Conservation (phyloP, 1,140 invertebrate species). For the Drosophila pectinifera region DNA sequence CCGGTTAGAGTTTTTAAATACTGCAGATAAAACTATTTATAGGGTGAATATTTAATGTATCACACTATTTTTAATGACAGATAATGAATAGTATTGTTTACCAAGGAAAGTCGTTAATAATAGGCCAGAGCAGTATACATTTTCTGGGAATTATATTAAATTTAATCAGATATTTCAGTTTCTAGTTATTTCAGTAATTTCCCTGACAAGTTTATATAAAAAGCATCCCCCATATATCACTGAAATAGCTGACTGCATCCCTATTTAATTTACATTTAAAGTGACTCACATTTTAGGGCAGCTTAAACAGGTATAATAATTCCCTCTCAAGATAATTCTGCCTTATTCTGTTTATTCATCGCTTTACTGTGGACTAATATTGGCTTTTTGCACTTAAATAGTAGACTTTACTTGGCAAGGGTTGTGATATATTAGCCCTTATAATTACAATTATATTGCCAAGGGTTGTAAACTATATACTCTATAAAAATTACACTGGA, state of each 20-base stretch:
- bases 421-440: not conserved
- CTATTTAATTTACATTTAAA: not conserved
- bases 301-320: not conserved
- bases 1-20: not conserved
- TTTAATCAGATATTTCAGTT: too few relatives aligned
- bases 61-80: not conserved
- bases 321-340: not conserved
- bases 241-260: too few relatives aligned
- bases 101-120: too few relatives aligned
- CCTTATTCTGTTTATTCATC: not conserved
- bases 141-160: too few relatives aligned
- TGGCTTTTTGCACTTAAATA: not conserved
- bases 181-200: too few relatives aligned
- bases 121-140: not conserved
- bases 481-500: not conserved
- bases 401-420: slow-evolving; percentile 3
- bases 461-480: too few relatives aligned
- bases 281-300: not conserved
- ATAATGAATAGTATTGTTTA: not conserved
- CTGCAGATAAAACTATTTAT: not conserved
- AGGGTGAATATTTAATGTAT: too few relatives aligned
- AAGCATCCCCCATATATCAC: not conserved
- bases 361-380: not conserved
- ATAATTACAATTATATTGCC: not conserved
- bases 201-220: not conserved